A percentile compares a stretch with the other conserved stretches of the same genome.
Evolutionary conservation across 2,888 invertebrate species (phyloP).

Genomic region (Apodemia zela): DNA sequence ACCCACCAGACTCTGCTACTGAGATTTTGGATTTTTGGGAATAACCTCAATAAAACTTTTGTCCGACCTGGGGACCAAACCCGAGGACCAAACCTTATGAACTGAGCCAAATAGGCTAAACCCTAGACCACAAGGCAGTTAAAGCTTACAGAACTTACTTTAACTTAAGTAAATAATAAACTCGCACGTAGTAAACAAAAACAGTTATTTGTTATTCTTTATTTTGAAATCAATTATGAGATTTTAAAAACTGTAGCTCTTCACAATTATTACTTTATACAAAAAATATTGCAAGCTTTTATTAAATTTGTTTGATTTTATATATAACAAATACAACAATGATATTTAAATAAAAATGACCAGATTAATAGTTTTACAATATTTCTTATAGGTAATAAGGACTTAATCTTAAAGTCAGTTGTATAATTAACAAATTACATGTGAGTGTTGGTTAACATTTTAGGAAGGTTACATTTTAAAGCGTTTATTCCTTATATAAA

Average conservation of each 20-base stretch:
- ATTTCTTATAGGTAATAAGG: slow-evolving; percentile 63
- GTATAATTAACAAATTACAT: slow-evolving; percentile 71
- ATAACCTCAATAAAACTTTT: too few relatives aligned
- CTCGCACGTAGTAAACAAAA: slow-evolving; percentile 29
- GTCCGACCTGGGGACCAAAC: too few relatives aligned
- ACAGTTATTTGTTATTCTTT: slow-evolving; percentile 67
- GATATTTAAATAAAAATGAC: slow-evolving; percentile 78
- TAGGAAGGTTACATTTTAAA: slow-evolving; percentile 74
- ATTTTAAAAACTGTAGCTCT: slow-evolving; percentile 71
- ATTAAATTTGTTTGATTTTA: slow-evolving; percentile 72
- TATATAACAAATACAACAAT: slow-evolving; percentile 76
- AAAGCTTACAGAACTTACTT: background rate
- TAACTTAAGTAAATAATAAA: background rate
- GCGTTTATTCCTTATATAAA: slow-evolving; percentile 69
- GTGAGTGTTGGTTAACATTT: slow-evolving; percentile 78
- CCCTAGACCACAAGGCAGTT: background rate
- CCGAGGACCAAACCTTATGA: too few relatives aligned
- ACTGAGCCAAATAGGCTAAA: too few relatives aligned
- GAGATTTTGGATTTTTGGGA: too few relatives aligned
- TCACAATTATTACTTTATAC: slow-evolving; percentile 68
- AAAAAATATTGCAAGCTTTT: slow-evolving; percentile 73
- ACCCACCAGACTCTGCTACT: background rate
- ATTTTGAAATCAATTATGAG: slow-evolving; percentile 76
- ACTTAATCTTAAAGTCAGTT: slow-evolving; percentile 71
- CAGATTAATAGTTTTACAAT: slow-evolving; percentile 77